Evolutionary conservation across 2,888 invertebrate species (phyloP).

Genomic region (Dinocampus coccinellae): DNA sequence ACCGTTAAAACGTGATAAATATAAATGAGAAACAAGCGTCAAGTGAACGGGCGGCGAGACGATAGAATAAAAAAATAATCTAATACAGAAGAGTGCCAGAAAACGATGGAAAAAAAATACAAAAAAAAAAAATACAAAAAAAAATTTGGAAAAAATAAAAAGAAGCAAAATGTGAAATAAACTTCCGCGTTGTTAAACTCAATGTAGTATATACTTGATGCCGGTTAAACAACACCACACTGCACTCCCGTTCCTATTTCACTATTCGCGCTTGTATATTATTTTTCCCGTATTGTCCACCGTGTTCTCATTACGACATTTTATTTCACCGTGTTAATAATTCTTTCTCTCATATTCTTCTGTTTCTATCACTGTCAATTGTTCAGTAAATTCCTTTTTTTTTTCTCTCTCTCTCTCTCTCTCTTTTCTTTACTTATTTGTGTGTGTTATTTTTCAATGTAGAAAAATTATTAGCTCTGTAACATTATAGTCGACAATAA

Average conservation of each 20-base stretch:
- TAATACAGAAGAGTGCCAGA: constrained; percentile 4
- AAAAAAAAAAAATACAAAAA: neutral
- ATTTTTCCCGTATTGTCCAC: neutral
- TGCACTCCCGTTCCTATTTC: constrained; percentile 25
- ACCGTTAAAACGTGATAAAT: constrained; percentile 17
- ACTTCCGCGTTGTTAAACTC: constrained; percentile 24
- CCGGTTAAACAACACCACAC: constrained; percentile 22
- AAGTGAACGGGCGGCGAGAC: neutral
- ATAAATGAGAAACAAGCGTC: constrained; percentile 13
- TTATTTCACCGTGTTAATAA: neutral
- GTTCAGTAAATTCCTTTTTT: too few relatives aligned
- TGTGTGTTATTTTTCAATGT: neutral
- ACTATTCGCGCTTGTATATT: neutral
- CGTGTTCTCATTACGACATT: neutral
- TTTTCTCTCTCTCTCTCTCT: neutral
- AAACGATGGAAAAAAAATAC: neutral
- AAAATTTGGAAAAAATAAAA: constrained; percentile 7
- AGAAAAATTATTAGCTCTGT: neutral
- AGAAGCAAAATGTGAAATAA: neutral
- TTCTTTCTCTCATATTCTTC: too few relatives aligned
- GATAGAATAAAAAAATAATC: neutral
- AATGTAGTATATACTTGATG: constrained; percentile 11
- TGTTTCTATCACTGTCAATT: too few relatives aligned
- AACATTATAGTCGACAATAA: neutral
- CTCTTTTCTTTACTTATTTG: neutral